A percentile compares a stretch with the other conserved stretches of the same genome.
Conservation (phyloP, 64 coral and sea anemone genomes). For the Platygyra sinensis region DNA sequence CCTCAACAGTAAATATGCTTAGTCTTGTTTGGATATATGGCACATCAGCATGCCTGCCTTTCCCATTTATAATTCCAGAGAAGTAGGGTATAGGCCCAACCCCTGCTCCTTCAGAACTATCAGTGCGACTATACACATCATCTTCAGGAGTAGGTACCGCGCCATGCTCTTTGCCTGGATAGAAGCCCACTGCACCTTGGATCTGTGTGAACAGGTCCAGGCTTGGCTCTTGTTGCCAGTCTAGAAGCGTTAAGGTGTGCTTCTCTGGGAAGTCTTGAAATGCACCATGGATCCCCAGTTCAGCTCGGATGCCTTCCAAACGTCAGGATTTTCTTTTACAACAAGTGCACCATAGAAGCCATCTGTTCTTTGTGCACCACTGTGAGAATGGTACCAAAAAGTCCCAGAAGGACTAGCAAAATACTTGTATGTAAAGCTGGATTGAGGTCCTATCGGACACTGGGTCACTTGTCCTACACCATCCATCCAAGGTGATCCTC, state of each 20-base stretch:
- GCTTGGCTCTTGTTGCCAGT: slow-evolving; percentile 60
- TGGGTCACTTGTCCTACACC: slow-evolving; percentile 66
- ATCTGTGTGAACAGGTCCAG: slow-evolving; percentile 43
- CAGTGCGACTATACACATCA: neutral
- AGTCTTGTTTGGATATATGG: slow-evolving; percentile 33
- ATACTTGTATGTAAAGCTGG: slow-evolving; percentile 51
- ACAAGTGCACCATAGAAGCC: slow-evolving; percentile 53
- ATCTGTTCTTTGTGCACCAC: slow-evolving; percentile 57
- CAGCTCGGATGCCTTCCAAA: neutral
- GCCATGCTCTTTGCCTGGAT: slow-evolving; percentile 23
- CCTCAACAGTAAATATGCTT: slow-evolving; percentile 62
- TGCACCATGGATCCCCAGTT: neutral
- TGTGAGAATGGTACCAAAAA: slow-evolving; percentile 65
- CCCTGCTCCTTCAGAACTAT: slow-evolving; percentile 23
- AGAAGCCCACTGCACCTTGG: slow-evolving; percentile 24
- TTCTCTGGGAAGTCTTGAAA: slow-evolving; percentile 45
- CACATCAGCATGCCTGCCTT: slow-evolving; percentile 62
- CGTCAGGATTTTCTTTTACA: slow-evolving; percentile 15
- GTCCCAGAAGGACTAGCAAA: slow-evolving; percentile 38
- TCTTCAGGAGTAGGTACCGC: slow-evolving; percentile 44
- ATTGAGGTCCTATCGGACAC: slow-evolving; percentile 46
- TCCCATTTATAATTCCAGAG: slow-evolving; percentile 80
- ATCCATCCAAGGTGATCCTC: slow-evolving; percentile 71
- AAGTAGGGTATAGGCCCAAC: slow-evolving; percentile 65
- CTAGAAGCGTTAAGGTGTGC: slow-evolving; percentile 50